Conservation (phyloP, 2,797 vertebrate genomes). For the Podargus strigoides region DNA sequence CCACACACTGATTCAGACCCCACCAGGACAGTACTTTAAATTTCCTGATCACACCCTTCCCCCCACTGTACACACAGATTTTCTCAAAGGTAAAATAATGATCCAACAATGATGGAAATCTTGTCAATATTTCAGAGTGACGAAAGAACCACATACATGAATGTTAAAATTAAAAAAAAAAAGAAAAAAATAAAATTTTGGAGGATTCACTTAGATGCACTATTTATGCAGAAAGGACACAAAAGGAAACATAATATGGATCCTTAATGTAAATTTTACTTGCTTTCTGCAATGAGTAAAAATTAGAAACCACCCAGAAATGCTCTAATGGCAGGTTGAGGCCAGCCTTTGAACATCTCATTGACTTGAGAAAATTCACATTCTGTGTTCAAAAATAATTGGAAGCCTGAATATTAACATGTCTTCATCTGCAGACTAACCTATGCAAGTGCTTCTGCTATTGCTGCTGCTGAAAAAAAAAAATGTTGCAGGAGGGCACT, state of each 20-base stretch:
- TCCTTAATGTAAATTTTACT: background rate
- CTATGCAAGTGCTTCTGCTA: background rate
- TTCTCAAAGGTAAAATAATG: background rate
- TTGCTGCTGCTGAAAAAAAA: background rate
- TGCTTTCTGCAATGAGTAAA: background rate
- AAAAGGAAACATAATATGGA: background rate
- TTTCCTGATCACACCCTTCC: background rate
- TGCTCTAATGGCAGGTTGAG: background rate
- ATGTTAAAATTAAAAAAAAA: background rate
- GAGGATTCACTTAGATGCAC: background rate
- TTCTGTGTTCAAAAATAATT: constrained; percentile 30
- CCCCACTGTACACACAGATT: background rate
- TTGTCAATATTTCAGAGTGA: background rate
- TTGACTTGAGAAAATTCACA: constrained; percentile 39
- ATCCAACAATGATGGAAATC: background rate
- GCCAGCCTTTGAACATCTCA: constrained; percentile 10
- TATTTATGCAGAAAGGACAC: background rate
- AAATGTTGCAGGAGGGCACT: background rate
- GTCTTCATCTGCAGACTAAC: background rate
- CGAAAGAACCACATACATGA: background rate
- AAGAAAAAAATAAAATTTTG: background rate
- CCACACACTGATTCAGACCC: background rate
- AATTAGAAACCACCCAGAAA: background rate
- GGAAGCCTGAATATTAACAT: background rate
- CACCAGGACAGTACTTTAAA: background rate